phyloP scores from a whole-genome alignment of 2,888 invertebrate species.

The Alviniconcha strummeri region DNA sequence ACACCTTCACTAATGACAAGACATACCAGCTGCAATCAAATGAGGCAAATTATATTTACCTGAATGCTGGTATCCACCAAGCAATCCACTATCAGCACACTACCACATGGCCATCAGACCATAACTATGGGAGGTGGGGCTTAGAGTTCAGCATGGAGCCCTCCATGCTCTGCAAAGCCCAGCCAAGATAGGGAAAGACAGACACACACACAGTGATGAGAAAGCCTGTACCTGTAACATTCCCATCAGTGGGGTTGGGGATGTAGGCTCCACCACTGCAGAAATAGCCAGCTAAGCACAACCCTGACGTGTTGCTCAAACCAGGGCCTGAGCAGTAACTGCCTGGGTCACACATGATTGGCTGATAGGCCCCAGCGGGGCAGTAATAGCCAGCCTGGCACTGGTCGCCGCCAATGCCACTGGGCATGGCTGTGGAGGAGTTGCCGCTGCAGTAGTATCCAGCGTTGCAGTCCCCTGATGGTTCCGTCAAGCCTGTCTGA shows the following conservation, averaged over 20 bases:
- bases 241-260: conserved; percentile 65
- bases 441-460: conserved; percentile 90
- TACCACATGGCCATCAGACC: too few species aligned
- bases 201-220: too few species aligned
- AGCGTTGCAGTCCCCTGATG: conserved; percentile 62
- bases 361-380: conserved; percentile 60
- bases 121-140: too few species aligned
- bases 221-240: conserved; percentile 57
- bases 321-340: conserved; percentile 60
- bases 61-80: too few species aligned
- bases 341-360: conserved; percentile 52
- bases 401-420: conserved; percentile 54
- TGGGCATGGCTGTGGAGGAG: conserved; percentile 83
- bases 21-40: too few species aligned
- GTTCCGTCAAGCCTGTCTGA: conserved; percentile 52
- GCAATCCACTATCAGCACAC: too few species aligned
- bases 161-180: too few species aligned
- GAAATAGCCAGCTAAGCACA: conserved; percentile 65
- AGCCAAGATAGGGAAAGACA: too few species aligned
- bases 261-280: conserved; percentile 58
- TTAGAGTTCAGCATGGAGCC: too few species aligned
- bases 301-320: conserved; percentile 62
- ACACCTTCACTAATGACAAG: too few species aligned
- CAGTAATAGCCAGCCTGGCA: conserved; percentile 65
- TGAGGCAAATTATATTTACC: too few species aligned